These are phyloP conservation scores for Exocentrus adspersus DNA, from an alignment of 2,888 invertebrate species.

Conservation along the genomic window DNA sequence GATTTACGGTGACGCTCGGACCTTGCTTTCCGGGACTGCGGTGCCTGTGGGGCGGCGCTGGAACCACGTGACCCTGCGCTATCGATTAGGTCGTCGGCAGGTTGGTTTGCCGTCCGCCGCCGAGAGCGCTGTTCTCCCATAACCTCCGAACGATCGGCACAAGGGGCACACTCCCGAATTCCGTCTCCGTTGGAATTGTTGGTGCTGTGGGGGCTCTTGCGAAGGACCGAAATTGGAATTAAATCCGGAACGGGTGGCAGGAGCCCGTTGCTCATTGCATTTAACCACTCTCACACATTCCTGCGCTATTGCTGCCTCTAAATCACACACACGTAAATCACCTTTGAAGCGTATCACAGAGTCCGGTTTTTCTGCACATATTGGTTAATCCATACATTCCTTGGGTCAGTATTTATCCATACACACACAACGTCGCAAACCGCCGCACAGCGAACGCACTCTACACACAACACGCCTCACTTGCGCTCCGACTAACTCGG, in stretches of 20 bases:
- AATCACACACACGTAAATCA: conserved; percentile 15
- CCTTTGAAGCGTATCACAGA: conserved; percentile 15
- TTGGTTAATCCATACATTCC: conserved; percentile 10
- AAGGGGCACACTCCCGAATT: conserved; percentile 56
- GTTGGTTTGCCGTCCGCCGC: conserved; percentile 58
- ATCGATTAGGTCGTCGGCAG: conserved; percentile 61
- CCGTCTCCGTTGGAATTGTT: conserved; percentile 44
- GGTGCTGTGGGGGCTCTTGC: conserved; percentile 52
- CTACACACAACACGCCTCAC: conserved; percentile 49
- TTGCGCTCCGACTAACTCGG: conserved; percentile 54
- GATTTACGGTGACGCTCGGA: conserved; percentile 65
- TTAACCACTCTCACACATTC: conserved; percentile 48
- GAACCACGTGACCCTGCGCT: conserved; percentile 62
- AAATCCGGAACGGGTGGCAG: conserved; percentile 64
- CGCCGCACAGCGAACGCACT: conserved; percentile 40
- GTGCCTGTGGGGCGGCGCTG: conserved; percentile 60
- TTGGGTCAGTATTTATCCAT: conserved; percentile 1
- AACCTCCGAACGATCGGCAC: conserved; percentile 56
- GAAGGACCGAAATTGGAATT: conserved; percentile 62
- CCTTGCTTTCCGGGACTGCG: conserved; percentile 62
- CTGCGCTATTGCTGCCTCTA: conserved; percentile 28
- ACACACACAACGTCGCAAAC: conserved; percentile 30
- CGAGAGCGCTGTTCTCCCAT: conserved; percentile 63
- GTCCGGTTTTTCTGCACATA: conserved; percentile 13
- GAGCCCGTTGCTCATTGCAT: conserved; percentile 60